Percentiles rank a stretch among this genome's conserved stretches.
Conservation (phyloP, 2,113 vertebrate genomes). For the Equus przewalskii region DNA sequence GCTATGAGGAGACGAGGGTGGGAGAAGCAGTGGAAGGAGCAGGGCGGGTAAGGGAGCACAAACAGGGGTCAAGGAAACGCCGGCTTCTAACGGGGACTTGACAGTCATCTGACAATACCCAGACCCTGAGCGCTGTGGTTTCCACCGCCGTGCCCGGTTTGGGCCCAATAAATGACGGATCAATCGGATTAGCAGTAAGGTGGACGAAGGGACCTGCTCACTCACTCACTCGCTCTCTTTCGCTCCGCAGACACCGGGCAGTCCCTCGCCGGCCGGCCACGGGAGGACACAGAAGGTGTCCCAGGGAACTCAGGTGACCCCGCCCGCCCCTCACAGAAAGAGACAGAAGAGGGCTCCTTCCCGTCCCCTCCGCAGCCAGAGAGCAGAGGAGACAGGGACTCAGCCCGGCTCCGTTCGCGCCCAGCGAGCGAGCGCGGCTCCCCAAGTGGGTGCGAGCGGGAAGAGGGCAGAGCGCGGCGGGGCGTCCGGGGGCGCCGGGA, state of each 20-base stretch:
- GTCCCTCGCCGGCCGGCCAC: neutral
- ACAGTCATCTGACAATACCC: constrained; percentile 91
- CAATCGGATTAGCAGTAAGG: constrained; percentile 75
- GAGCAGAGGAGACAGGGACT: neutral
- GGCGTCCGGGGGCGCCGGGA: constrained; percentile 65
- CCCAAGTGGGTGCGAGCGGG: constrained; percentile 5
- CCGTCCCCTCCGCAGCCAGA: neutral
- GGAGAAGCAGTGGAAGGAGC: neutral
- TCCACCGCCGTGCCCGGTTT: constrained; percentile 85
- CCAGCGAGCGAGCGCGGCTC: neutral
- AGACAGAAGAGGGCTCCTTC: neutral
- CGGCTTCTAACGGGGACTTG: constrained; percentile 83
- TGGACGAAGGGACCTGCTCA: constrained; percentile 67
- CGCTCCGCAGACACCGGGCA: constrained; percentile 2
- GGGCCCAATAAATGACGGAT: constrained; percentile 83
- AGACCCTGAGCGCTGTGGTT: constrained; percentile 82
- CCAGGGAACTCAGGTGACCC: constrained; percentile 80
- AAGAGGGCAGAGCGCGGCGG: neutral
- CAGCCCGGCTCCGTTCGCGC: neutral
- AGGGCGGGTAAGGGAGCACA: neutral
- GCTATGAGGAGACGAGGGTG: neutral
- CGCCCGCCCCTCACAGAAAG: constrained; percentile 65
- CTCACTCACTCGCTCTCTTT: neutral
- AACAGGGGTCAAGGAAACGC: constrained; percentile 64
- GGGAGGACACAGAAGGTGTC: constrained; percentile 72